phyloP scores from a whole-genome alignment of 2,888 invertebrate genomes.

The Penaeus monodon region DNA sequence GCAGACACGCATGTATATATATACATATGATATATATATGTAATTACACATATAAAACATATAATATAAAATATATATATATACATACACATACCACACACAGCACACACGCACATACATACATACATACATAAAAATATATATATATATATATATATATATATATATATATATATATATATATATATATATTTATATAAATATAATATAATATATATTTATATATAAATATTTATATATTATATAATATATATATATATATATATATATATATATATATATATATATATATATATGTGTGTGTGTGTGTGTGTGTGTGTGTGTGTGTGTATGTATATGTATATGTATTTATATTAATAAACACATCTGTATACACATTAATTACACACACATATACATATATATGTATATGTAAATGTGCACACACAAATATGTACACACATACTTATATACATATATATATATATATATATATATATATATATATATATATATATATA shows the following conservation, averaged over 20 bases:
- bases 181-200: conserved; percentile 20
- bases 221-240: not conserved
- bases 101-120: too few species aligned
- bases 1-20: not conserved
- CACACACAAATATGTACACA: not conserved
- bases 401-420: not conserved
- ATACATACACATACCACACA: too few species aligned
- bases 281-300: not conserved
- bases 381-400: not conserved
- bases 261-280: too few species aligned
- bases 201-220: conserved; percentile 13
- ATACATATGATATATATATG: too few species aligned
- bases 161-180: conserved; percentile 1
- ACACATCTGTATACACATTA: too few species aligned
- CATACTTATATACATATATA: too few species aligned
- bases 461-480: not conserved
- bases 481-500: not conserved
- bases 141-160: conserved; percentile 6
- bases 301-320: too few species aligned
- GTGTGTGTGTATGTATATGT: too few species aligned
- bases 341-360: too few species aligned
- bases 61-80: too few species aligned
- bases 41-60: too few species aligned
- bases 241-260: not conserved
- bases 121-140: too few species aligned